Base-by-base conservation (phyloP, 2,113 vertebrate species). In the Nanorana parkeri region DNA sequence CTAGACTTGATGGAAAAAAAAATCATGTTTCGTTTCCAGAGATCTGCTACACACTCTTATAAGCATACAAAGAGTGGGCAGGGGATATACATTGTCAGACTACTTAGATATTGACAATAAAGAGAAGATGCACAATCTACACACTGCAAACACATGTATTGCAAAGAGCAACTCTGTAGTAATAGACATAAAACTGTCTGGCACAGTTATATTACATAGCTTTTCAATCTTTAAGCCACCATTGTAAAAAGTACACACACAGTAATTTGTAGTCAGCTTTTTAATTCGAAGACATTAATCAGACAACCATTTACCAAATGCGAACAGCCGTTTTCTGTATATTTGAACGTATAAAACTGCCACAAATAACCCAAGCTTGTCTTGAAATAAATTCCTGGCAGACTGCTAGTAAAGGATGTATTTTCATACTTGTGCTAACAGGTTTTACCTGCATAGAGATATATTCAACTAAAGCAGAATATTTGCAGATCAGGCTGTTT, bases 251-350 rank as follows among this genome's bases (percentile, higher is more conserved):
- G 21, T 26, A 23, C 41, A 47, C 41, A 47, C 41, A 47, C 41
- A 60, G 19, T 41, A 64, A 77, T 61, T 77, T 29, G 41, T 26
- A 47, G 47, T 77, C 19, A 2, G 74, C 21, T 65, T 66, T 77
- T 65, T 66, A 66, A 78, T 67, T 78, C 4, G 23, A 20, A 52
- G 76, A 10, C 63, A 67, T 23, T 66, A 29, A 29, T 78, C 47
- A 66, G 13, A n/a, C 2, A 28, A 19, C 11, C 19, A 16, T 54
- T 23, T 66, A 47, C 24, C 76, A 67, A 78, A 67, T 74, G 29
- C n/a, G 56, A 54, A 64, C 76, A 63, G 74, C 23, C 23, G 32
- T 77, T 29, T 78, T 55, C 26, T 66, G 24, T 28, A 54, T 16
- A 29, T 28, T 26, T 29, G 63, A 32, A 26, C 47, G 7, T 67